Evolutionary conservation across 2,888 invertebrate genomes (phyloP).

Genomic region (Drosophila cyrtoloma): DNA sequence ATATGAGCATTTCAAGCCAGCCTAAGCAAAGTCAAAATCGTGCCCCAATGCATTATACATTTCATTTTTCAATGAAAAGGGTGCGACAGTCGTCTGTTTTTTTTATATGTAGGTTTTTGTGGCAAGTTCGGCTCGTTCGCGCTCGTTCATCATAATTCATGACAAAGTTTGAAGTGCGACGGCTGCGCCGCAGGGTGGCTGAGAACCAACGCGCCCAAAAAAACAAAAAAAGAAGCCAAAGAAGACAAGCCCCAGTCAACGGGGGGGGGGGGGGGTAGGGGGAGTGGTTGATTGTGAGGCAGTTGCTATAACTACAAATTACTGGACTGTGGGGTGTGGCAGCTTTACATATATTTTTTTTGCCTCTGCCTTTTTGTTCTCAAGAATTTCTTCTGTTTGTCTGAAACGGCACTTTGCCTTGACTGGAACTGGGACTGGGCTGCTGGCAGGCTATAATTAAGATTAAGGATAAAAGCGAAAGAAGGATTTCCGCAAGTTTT

Average conservation of each 20-base stretch:
- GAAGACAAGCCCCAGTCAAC: slow-evolving; percentile 39
- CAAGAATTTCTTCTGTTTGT: slow-evolving; percentile 47
- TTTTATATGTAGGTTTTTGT: slow-evolving; percentile 24
- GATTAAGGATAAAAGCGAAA: slow-evolving; percentile 84
- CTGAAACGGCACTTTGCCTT: slow-evolving; percentile 33
- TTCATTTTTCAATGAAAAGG: slow-evolving; percentile 69
- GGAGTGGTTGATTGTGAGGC: slow-evolving; percentile 10
- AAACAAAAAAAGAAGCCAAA: neutral
- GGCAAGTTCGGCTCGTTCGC: slow-evolving; percentile 31
- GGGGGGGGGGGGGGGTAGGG: too few relatives aligned
- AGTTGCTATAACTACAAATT: slow-evolving; percentile 76
- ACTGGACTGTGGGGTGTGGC: slow-evolving; percentile 53
- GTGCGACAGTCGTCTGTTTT: slow-evolving; percentile 58
- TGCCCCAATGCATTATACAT: slow-evolving; percentile 31
- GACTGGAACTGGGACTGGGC: slow-evolving; percentile 16
- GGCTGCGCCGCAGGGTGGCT: slow-evolving; percentile 63
- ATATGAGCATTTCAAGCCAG: neutral
- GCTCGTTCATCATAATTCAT: slow-evolving; percentile 81
- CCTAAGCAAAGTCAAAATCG: slow-evolving; percentile 15
- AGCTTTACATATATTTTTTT: slow-evolving; percentile 43
- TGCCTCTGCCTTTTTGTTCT: slow-evolving; percentile 33
- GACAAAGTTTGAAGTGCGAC: slow-evolving; percentile 80
- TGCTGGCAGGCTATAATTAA: slow-evolving; percentile 82
- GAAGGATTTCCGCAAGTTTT: slow-evolving; percentile 81
- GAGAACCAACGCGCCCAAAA: slow-evolving; percentile 28